Evolutionary conservation across 2,888 invertebrate species (phyloP).

Genomic region (Eretmocerus hayati): DNA sequence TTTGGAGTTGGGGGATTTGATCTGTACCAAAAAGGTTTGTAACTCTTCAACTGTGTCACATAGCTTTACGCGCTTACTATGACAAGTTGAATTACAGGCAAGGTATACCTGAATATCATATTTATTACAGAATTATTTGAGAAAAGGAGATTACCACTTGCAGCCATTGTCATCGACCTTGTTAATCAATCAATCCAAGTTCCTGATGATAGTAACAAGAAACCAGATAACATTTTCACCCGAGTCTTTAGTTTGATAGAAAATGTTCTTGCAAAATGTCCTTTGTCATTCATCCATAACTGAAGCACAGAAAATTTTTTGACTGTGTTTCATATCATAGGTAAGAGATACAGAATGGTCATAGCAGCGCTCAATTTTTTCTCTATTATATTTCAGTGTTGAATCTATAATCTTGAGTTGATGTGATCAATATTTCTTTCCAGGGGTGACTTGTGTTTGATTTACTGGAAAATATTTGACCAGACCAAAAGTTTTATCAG

Average conservation of each 20-base stretch:
- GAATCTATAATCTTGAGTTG: too few relatives aligned
- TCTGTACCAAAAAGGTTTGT: constrained; percentile 56
- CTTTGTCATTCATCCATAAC: constrained; percentile 58
- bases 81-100: too few relatives aligned
- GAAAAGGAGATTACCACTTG: constrained; percentile 59
- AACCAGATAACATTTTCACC: constrained; percentile 59
- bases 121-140: constrained; percentile 52
- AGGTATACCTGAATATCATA: background rate
- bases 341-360: constrained; percentile 46
- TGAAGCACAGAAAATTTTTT: constrained; percentile 64
- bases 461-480: constrained; percentile 77
- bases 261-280: constrained; percentile 57
- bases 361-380: too few relatives aligned
- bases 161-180: constrained; percentile 50
- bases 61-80: too few relatives aligned
- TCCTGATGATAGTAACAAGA: constrained; percentile 51
- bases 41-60: background rate
- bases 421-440: constrained; percentile 13
- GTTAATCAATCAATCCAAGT: constrained; percentile 43
- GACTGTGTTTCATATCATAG: constrained; percentile 68
- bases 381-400: background rate
- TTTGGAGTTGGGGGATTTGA: constrained; percentile 64
- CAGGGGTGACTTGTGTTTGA: constrained; percentile 60
- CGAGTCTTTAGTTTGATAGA: constrained; percentile 53
- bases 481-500: constrained; percentile 56